phyloP scores from a whole-genome alignment of 2,113 vertebrate genomes.

The Mesembrinibis cayennensis region DNA sequence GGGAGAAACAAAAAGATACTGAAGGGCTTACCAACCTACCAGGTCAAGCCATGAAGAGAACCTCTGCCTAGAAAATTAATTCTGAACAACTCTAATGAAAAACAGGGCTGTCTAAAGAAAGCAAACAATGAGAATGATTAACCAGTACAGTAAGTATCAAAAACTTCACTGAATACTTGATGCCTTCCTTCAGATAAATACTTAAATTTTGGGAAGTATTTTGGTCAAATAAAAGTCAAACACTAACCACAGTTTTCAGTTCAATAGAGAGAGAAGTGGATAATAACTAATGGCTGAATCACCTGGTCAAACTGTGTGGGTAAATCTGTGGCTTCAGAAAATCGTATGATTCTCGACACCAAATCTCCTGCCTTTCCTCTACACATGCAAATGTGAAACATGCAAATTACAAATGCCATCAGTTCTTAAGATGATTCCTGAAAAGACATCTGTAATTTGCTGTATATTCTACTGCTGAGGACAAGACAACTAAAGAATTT shows the following conservation, averaged over 20 bases:
- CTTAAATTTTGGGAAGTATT: background rate
- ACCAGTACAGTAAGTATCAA: background rate
- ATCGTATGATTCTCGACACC: background rate
- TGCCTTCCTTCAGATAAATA: background rate
- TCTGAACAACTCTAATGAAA: background rate
- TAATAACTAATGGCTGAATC: background rate
- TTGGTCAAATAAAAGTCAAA: background rate
- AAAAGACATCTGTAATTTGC: constrained; percentile 34
- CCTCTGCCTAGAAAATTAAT: background rate
- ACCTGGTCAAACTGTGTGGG: background rate
- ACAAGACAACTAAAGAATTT: constrained; percentile 44
- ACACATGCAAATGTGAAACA: background rate
- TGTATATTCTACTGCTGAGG: constrained; percentile 40
- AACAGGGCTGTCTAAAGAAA: background rate
- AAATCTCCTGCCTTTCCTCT: background rate
- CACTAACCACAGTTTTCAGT: background rate
- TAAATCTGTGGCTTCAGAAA: background rate
- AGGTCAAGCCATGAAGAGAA: background rate
- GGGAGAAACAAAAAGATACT: background rate
- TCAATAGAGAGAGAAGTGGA: background rate
- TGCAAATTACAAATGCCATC: constrained; percentile 23
- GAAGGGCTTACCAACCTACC: background rate
- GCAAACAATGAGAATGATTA: background rate
- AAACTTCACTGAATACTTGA: background rate
- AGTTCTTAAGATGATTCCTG: background rate